phyloP scores from a whole-genome alignment of 2,888 invertebrate species.

The Cyrtodaria siliqua region DNA sequence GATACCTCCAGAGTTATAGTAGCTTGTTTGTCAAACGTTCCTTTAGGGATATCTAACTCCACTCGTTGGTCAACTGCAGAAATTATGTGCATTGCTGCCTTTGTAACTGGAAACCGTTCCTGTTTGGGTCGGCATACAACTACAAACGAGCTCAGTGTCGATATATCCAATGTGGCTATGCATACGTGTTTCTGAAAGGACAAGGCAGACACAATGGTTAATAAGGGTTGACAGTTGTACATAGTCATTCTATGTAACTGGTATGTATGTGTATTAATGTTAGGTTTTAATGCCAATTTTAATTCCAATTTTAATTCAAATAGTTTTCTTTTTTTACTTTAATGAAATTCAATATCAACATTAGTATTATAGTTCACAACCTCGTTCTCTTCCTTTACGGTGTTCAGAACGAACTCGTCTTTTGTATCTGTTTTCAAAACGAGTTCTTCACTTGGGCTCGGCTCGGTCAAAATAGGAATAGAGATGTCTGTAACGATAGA shows the following conservation, averaged over 20 bases:
- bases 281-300: too few species aligned
- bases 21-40: slow-evolving; percentile 36
- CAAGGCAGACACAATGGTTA: too few species aligned
- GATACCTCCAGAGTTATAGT: slow-evolving; percentile 43
- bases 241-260: too few species aligned
- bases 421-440: slow-evolving; percentile 32
- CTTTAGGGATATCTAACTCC: slow-evolving; percentile 32
- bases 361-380: too few species aligned
- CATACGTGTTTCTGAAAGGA: slow-evolving; percentile 20
- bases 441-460: slow-evolving; percentile 32
- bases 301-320: too few species aligned
- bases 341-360: too few species aligned
- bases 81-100: slow-evolving; percentile 7
- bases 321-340: too few species aligned
- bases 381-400: slow-evolving; percentile 23
- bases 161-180: slow-evolving; percentile 10
- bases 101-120: slow-evolving; percentile 32
- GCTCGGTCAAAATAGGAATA: slow-evolving; percentile 20
- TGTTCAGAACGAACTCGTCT: slow-evolving; percentile 10
- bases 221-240: too few species aligned
- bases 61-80: slow-evolving; percentile 39
- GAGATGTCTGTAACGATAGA: slow-evolving; percentile 15
- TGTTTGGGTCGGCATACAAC: slow-evolving; percentile 37
- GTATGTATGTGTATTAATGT: too few species aligned
- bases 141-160: slow-evolving; percentile 29